A percentile compares a stretch with the other conserved stretches of the same genome.
phyloP scores from a whole-genome alignment of 2,113 vertebrate species.

The Nettapus auritus region DNA sequence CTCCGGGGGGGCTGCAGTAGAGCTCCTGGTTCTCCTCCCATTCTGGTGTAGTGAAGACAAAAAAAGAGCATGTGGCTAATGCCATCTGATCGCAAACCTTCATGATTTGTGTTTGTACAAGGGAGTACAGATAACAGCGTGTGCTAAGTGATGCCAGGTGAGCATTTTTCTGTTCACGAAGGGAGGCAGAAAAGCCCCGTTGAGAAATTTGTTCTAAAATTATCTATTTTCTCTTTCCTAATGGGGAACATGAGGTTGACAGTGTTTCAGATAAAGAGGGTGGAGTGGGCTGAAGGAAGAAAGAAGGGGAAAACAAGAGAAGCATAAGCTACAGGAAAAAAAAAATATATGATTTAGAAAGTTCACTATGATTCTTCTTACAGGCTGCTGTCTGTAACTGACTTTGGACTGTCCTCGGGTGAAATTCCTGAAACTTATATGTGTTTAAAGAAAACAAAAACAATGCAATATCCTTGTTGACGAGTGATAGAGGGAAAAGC shows the following conservation, averaged over 20 bases:
- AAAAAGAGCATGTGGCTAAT: neutral
- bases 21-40: neutral
- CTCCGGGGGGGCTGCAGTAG: neutral
- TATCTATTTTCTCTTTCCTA: neutral
- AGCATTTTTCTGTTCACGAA: neutral
- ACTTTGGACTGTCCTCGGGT: neutral
- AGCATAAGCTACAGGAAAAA: neutral
- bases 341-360: neutral
- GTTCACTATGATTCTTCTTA: neutral
- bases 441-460: neutral
- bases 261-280: neutral
- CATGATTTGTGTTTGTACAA: neutral
- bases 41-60: neutral
- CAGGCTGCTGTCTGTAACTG: neutral
- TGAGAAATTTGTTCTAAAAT: neutral
- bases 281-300: neutral
- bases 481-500: neutral
- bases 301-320: neutral
- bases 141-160: neutral
- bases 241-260: neutral
- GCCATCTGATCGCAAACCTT: neutral
- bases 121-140: neutral
- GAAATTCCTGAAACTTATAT: neutral
- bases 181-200: neutral
- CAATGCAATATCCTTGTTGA: neutral